Evolutionary conservation across 2,797 vertebrate genomes (phyloP).

Genomic region (Thaleichthys pacificus): DNA sequence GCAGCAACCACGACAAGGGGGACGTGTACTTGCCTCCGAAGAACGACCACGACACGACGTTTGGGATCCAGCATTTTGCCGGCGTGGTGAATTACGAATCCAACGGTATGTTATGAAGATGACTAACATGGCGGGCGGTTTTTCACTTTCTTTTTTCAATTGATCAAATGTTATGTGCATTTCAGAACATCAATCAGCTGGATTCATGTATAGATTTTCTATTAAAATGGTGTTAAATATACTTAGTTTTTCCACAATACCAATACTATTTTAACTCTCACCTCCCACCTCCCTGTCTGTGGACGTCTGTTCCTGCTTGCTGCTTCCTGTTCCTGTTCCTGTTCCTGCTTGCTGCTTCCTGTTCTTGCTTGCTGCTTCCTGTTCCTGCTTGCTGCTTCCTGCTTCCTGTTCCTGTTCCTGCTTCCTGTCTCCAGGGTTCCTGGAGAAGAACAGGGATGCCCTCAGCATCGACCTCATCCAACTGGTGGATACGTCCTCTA

Average conservation of each 20-base stretch:
- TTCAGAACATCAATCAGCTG: too few species aligned
- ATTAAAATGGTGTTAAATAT: too few species aligned
- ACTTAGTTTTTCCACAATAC: too few species aligned
- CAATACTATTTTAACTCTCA: too few species aligned
- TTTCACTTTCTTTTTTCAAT: neutral
- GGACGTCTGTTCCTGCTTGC: too few species aligned
- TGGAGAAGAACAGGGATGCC: constrained; percentile 81
- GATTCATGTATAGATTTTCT: too few species aligned
- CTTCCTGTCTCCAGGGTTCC: constrained; percentile 42
- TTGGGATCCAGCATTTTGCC: constrained; percentile 92
- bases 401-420: neutral
- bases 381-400: too few species aligned
- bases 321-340: neutral
- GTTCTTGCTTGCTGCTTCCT: too few species aligned
- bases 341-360: neutral
- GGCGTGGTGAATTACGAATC: constrained; percentile 89
- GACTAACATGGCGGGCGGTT: neutral
- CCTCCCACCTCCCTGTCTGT: too few species aligned
- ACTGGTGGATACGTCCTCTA: constrained; percentile 74
- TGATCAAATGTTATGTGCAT: too few species aligned
- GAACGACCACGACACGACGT: constrained; percentile 84
- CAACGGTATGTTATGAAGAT: constrained; percentile 76
- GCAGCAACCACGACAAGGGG: constrained; percentile 78
- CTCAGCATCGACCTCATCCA: constrained; percentile 73
- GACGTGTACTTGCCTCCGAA: constrained; percentile 83